A percentile compares a stretch with the other conserved stretches of the same genome.
Evolutionary conservation across 2,888 invertebrate species (phyloP).

Genomic region (Craniophora ligustri): DNA sequence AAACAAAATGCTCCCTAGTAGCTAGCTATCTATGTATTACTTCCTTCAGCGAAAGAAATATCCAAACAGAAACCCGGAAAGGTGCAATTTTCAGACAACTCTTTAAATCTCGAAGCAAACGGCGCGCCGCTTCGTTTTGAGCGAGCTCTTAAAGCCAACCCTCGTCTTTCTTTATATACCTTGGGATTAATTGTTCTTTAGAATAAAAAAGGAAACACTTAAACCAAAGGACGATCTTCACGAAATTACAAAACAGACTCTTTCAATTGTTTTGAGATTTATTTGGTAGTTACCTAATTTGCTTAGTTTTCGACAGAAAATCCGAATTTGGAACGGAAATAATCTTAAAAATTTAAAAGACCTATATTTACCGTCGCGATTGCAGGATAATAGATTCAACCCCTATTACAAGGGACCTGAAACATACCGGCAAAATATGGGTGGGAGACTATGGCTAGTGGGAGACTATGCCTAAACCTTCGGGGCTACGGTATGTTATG

Average conservation of each 20-base stretch:
- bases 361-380: too few species aligned
- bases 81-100: slow-evolving; percentile 43
- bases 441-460: too few species aligned
- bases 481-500: too few species aligned
- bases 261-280: slow-evolving; percentile 19
- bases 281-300: too few species aligned
- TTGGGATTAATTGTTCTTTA: slow-evolving; percentile 40
- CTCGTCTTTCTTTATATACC: slow-evolving; percentile 29
- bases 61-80: slow-evolving; percentile 25
- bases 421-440: too few species aligned
- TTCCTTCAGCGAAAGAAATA: slow-evolving; percentile 28
- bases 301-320: slow-evolving; percentile 38
- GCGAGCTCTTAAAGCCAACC: slow-evolving; percentile 28
- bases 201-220: slow-evolving; percentile 33
- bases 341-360: too few species aligned
- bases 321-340: slow-evolving; percentile 27
- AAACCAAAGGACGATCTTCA: slow-evolving; percentile 27
- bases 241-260: slow-evolving; percentile 17
- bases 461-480: too few species aligned
- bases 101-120: slow-evolving; percentile 36
- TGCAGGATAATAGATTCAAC: too few species aligned
- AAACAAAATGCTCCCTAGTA: slow-evolving; percentile 15
- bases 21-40: slow-evolving; percentile 20
- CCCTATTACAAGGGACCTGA: too few species aligned
- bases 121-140: slow-evolving; percentile 18